Base-by-base conservation (phyloP, 2,888 invertebrate genomes). In the Drosophila acutilabella region DNA sequence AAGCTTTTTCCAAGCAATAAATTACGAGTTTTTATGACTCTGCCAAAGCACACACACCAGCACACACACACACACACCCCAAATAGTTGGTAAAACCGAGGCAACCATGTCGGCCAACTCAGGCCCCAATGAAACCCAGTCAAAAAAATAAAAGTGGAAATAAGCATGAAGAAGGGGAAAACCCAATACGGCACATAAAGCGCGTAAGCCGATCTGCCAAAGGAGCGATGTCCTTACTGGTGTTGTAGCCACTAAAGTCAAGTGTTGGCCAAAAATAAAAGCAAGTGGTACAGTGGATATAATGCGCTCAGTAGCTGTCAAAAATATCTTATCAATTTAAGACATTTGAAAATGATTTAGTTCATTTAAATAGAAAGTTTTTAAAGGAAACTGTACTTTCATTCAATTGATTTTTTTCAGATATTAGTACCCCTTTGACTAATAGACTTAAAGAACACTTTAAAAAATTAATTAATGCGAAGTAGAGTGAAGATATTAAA, bases 1-100 rank as follows among this genome's bases (percentile, higher is more conserved):
- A 87, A 89, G 88, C 90, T 89, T 89, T 89, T 89, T 89, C 84
- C 83, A 75, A 80, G 89, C 88, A 89, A 89, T 89, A 89, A 89
- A 89, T 89, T 89, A 89, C 88, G 78, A 83, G 81, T 85, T 89
- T 89, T 89, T 89, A 89, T 86, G 88, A 83, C 78, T 78, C 82
- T 77, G 74, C 65, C 75, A 79, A 79, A 85, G 70, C 80, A 67
- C 69, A 62, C 41, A 56, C 23, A 62, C 30, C 26, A 42, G 68
- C 50, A 74, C 11, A 50, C 42, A 50, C 6, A 50, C 13, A 51
- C n/a, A 23, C 45, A 52, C 23, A n/a, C 33, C 57, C 64, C 78
- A 78, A 86, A 83, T 86, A 82, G 81, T 84, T 81, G 74, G 54
- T 60, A 62, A 56, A 52, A 69, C 78, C 65, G 64, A 73, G 64